Conservation (phyloP, 2,888 invertebrate species). For the Sinohyriopsis cumingii region DNA sequence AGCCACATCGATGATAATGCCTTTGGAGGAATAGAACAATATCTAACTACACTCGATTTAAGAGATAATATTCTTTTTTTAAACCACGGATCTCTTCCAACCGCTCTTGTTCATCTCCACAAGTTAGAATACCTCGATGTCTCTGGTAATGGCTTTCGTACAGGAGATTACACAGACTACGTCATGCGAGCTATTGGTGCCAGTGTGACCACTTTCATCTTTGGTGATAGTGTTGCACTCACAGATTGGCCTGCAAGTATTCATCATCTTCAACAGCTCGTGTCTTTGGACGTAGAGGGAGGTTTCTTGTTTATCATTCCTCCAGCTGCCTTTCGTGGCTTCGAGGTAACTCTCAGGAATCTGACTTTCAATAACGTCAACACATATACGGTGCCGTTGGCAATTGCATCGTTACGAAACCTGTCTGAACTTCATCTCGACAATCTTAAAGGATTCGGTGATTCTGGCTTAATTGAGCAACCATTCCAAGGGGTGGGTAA, state of each 20-base stretch:
- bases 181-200: slow-evolving; percentile 11
- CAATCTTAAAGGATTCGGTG: slow-evolving; percentile 18
- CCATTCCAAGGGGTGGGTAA: slow-evolving; percentile 16
- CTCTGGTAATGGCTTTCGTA: slow-evolving; percentile 2
- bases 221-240: slow-evolving; percentile 24
- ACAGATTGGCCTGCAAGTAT: slow-evolving; percentile 34
- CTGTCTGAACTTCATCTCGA: slow-evolving; percentile 39
- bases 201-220: slow-evolving; percentile 25
- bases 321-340: slow-evolving; percentile 33
- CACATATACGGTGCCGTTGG: slow-evolving; percentile 30
- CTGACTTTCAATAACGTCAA: slow-evolving; percentile 40
- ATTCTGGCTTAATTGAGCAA: slow-evolving; percentile 20
- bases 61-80: slow-evolving; percentile 5
- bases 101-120: slow-evolving; percentile 1
- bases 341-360: slow-evolving; percentile 29
- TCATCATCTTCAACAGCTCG: slow-evolving; percentile 35
- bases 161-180: background rate
- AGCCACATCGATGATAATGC: slow-evolving; percentile 3
- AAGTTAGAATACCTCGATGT: slow-evolving; percentile 13
- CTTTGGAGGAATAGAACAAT: background rate
- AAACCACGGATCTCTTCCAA: background rate
- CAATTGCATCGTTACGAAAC: slow-evolving; percentile 20
- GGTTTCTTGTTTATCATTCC: slow-evolving; percentile 24
- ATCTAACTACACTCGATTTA: slow-evolving; percentile 5
- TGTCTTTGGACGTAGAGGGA: slow-evolving; percentile 30